Base-by-base conservation (phyloP, 2,888 invertebrate genomes). In the Eupithecia tripunctaria region DNA sequence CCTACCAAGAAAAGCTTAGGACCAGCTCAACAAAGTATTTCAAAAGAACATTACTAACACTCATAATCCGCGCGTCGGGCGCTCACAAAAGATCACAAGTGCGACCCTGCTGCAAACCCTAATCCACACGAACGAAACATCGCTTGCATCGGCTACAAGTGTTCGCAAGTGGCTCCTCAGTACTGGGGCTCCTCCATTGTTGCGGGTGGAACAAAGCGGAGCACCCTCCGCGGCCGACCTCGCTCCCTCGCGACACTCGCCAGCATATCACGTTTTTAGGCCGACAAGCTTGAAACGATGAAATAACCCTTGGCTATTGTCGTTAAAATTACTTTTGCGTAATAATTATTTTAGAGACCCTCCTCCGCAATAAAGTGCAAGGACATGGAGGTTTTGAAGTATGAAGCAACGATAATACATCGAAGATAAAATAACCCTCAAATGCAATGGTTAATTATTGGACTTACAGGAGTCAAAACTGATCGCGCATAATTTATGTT, bases 231-330 rank as follows among this genome's bases (percentile, higher is more conserved):
- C 84, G 89, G 87, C 88, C 87, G 89, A 89, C 91, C 91, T 91
- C 90, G 88, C 87, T 79, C 85, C 82, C 85, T 82, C 84, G 73
- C 83, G 88, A 87, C 86, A 91, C 88, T 91, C 91, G 93, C 93
- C 93, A 91, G 92, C 88, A 86, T 88, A 92, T 87, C 93, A 91
- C 92, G 93, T 92, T 93, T 92, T 93, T 91, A 92, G 90, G 89
- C 87, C 89, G 85, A 85, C 84, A 80, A 81, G 79, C 80, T 89
- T 86, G 88, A 86, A 86, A 86, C 87, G 86, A 85, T 87, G 85
- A 84, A 86, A 86, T 87, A 86, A 82, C 82, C 84, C 82, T 79
- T 81, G 80, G 78, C 80, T 78, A 80, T 25, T 67, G 21, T 68
- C 62, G 56, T 14, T 27, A 70, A 70, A 69, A 70, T 60, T 60